A percentile compares a stretch with the other conserved stretches of the same genome.
Evolutionary conservation across 2,113 vertebrate species (phyloP).

Genomic region (Pogonocichla stellata): DNA sequence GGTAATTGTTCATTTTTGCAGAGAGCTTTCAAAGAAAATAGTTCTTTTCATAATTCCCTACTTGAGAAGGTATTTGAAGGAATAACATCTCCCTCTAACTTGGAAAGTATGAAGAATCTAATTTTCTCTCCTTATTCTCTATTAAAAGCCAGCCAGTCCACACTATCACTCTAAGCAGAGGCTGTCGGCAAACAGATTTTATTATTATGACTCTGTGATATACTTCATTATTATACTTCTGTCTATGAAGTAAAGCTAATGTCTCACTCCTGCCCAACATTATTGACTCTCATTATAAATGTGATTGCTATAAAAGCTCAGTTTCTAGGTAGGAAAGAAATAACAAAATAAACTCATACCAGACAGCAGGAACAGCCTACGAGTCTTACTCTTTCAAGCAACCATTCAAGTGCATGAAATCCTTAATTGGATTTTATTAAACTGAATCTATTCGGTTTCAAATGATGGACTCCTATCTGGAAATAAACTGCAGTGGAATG

Average conservation of each 20-base stretch:
- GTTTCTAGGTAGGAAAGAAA: conserved; percentile 42
- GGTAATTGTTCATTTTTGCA: conserved; percentile 65
- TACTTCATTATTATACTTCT: conserved; percentile 58
- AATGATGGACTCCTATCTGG: background rate
- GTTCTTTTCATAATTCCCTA: conserved; percentile 62
- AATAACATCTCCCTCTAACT: conserved; percentile 66
- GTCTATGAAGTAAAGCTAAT: conserved; percentile 53
- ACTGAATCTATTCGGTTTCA: conserved; percentile 32
- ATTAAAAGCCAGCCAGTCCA: conserved; percentile 70
- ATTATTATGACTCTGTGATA: conserved; percentile 52
- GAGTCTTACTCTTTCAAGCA: conserved; percentile 26
- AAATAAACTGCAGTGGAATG: background rate
- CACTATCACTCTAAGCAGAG: conserved; percentile 58
- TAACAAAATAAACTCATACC: background rate
- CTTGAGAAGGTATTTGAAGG: conserved; percentile 67
- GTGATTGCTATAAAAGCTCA: background rate
- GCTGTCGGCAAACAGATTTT: conserved; percentile 68
- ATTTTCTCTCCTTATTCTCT: conserved; percentile 71
- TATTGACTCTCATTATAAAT: conserved; percentile 66
- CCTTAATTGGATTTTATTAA: conserved; percentile 56
- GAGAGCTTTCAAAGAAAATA: conserved; percentile 69
- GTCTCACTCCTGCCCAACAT: conserved; percentile 50
- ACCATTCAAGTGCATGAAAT: conserved; percentile 46
- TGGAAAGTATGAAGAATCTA: conserved; percentile 62
- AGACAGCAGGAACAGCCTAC: background rate